Evolutionary conservation across 2,113 vertebrate species (phyloP), one percentile per base, ranked within the genome.

Genomic region (Shinisaurus crocodilurus): DNA sequence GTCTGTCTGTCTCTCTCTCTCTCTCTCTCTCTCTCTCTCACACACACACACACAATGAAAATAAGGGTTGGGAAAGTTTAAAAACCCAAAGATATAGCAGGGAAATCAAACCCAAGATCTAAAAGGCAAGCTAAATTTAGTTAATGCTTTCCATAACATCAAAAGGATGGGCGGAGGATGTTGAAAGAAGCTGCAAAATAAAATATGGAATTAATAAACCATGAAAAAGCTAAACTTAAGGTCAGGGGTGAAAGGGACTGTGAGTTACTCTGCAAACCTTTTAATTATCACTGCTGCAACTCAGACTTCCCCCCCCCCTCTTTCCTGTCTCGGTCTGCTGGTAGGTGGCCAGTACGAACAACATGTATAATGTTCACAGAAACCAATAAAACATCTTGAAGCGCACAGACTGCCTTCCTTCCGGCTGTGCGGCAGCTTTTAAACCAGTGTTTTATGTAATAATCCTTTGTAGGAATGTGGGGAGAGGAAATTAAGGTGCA

Each of bases 401-500:
- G 86, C 91, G 82, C 87, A 91, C 69, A 70, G 82, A 77, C 80
- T 92, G 79, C 76, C 82, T 91, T 69, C 89, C 67, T 91, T 79
- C 82, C 79, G 65, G 80, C 13, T 45, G 87, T 72, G 77, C 16
- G 76, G 80, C 89, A 80, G 65, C 91, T 85, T 92, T 81, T 32
- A 90, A 80, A 93, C 45, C 81, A 77, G 32, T 88, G n/a, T 86
- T 95, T 91, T 92, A 85, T 90, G 43, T 88, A 89, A 82, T 57
- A 90, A 85, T 65, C 74, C 87, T 84, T 85, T 89, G 76, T 91
- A 90, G 82, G 83, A 95, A 90, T 54, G 84, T 76, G 72, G 50
- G 89, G 88, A 96, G 86, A 95, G 82, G 80, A 94, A 96, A 87
- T 94, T 91, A 92, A 94, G 88, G 74, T 91, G 92, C 45, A 92